A percentile compares a stretch with the other conserved stretches of the same genome.
phyloP scores from a whole-genome alignment of 1,140 invertebrate species.

The Neomicropteryx cornuta region DNA sequence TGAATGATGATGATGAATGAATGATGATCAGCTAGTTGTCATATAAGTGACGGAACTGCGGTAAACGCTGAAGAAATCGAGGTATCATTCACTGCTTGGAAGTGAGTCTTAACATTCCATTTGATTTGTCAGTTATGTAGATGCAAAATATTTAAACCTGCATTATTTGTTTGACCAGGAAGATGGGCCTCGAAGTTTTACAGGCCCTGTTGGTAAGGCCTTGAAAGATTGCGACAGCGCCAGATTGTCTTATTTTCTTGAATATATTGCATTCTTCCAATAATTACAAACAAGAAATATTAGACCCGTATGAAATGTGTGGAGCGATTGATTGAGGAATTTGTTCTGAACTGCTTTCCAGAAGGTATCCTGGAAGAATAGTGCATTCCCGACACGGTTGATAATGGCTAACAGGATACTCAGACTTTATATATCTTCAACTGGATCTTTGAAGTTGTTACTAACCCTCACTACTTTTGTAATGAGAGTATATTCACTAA shows the following conservation, averaged over 20 bases:
- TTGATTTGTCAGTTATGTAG: background rate
- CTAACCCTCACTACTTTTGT: background rate
- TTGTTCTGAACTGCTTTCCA: background rate
- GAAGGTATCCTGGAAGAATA: background rate
- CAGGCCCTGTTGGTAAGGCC: too few species aligned
- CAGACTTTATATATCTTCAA: background rate
- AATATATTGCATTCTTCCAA: too few species aligned
- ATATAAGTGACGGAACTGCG: background rate
- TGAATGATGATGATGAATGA: too few species aligned
- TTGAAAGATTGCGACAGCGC: too few species aligned
- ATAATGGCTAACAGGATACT: background rate
- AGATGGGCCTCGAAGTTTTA: too few species aligned
- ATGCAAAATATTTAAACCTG: too few species aligned
- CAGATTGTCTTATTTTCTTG: too few species aligned
- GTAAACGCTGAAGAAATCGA: background rate
- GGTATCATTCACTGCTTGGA: background rate
- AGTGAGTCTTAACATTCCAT: background rate
- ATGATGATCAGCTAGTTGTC: background rate
- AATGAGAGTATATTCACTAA: background rate
- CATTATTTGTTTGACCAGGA: too few species aligned
- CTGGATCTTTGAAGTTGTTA: background rate
- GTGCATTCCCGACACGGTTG: background rate
- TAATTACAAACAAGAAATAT: too few species aligned
- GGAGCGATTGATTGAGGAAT: background rate
- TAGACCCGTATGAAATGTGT: background rate